Evolutionary conservation across 2,888 invertebrate species (phyloP).

Genomic region (Erebia ligea): DNA sequence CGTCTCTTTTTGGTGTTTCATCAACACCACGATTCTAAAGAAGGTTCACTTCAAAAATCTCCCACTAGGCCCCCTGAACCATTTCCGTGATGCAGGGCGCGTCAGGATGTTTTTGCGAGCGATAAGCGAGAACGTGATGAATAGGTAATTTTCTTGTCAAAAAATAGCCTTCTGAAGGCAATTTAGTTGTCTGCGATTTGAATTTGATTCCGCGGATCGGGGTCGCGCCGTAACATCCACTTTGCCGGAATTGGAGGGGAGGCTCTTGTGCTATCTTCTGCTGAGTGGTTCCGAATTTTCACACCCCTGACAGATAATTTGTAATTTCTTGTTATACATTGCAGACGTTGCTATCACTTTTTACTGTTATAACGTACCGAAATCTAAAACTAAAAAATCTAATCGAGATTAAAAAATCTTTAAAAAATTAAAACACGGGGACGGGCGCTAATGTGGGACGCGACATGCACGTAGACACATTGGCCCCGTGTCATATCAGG

Average conservation of each 20-base stretch:
- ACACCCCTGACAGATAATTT: neutral
- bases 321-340: too few species aligned
- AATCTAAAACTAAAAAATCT: too few species aligned
- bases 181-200: constrained; percentile 24
- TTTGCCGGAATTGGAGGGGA: neutral
- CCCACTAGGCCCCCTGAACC: neutral
- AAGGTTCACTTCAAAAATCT: too few species aligned
- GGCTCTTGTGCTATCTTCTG: neutral
- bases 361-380: neutral
- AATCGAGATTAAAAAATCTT: too few species aligned
- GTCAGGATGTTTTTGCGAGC: constrained; percentile 24
- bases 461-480: too few species aligned
- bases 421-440: too few species aligned
- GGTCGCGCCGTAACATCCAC: constrained; percentile 8
- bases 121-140: constrained; percentile 29
- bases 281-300: neutral
- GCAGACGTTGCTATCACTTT: neutral
- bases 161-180: constrained; percentile 16
- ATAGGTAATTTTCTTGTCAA: constrained; percentile 28
- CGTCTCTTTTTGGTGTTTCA: too few species aligned
- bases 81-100: constrained; percentile 18
- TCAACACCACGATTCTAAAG: too few species aligned
- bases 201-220: constrained; percentile 16
- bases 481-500: too few species aligned
- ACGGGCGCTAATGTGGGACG: too few species aligned